Conservation (phyloP, 2,888 invertebrate genomes). For the Tanaodytes sp. region DNA sequence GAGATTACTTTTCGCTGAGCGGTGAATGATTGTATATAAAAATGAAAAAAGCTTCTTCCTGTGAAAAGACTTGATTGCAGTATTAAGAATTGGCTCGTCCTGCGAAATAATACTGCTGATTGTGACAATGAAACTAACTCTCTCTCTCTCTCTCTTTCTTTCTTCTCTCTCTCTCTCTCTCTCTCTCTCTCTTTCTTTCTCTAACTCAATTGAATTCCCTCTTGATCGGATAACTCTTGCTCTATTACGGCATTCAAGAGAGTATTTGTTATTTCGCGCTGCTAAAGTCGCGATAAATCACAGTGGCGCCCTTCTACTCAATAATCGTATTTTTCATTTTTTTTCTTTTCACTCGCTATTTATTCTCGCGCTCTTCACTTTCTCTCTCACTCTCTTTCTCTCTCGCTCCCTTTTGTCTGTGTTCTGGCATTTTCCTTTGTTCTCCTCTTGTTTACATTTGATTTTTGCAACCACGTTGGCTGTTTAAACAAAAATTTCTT, state of each 20-base stretch:
- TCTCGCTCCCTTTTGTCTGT: too few species aligned
- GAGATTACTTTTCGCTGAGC: conserved; percentile 21
- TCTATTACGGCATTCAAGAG: conserved; percentile 68
- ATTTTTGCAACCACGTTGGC: not conserved
- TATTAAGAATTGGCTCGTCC: conserved; percentile 35
- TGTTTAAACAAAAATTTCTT: conserved; percentile 65
- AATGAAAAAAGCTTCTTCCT: conserved; percentile 49
- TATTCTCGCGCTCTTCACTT: conserved; percentile 4
- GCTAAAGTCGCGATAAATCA: conserved; percentile 57
- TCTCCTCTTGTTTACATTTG: conserved; percentile 2
- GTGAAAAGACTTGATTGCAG: conserved; percentile 31
- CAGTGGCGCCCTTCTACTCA: conserved; percentile 41
- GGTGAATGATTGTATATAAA: conserved; percentile 37
- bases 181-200: not conserved
- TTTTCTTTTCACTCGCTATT: conserved; percentile 11
- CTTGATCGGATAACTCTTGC: conserved; percentile 17
- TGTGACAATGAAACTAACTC: conserved; percentile 35
- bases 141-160: not conserved
- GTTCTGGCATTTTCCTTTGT: not conserved
- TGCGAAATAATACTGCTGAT: conserved; percentile 53
- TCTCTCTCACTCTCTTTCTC: not conserved
- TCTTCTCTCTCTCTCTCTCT: too few species aligned
- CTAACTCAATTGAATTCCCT: too few species aligned
- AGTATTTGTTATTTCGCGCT: conserved; percentile 61
- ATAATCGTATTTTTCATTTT: not conserved